Evolutionary conservation across 2,113 vertebrate species (phyloP), one percentile per base, ranked within the genome.

Genomic region (Carollia perspicillata): DNA sequence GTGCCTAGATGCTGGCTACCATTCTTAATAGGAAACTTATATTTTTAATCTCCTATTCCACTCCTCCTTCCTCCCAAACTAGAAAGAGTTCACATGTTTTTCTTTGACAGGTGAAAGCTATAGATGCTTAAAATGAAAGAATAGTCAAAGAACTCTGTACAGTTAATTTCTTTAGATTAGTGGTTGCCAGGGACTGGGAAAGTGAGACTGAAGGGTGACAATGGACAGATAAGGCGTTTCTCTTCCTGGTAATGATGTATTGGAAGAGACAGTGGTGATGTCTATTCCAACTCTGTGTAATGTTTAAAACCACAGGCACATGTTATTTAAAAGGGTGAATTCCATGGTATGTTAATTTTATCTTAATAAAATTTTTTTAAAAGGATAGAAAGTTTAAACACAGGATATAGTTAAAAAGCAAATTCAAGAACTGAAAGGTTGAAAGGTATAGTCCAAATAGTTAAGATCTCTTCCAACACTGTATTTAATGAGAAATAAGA

Each of bases 391-490:
- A 93, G 28, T 35, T 68, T 75, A 47, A 93, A 77, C 42, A 86
- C 26, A 47, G 28, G 30, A 47, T 65, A 93, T 37, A 93, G 58
- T 78, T 40, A 90, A 4, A 75, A 83, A 92, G 42, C 14, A 89
- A 96, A 89, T 79, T 74, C 17, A 93, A 92, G 10, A 16, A 86
- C 10, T 40, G 12, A 78, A 90, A 89, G 6, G 9, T 35, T 47
- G 12, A 88, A 89, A 90, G 10, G 8, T 40, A 75, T 6, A 69
- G 44, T 94, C 5, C 30, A 75, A 40, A 77, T 44, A 75, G 14
- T 85, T 97, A 60, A 94, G 35, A 86, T 55, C 33, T 86, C 44
- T 72, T 90, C 60, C 63, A 93, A 71, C 68, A 94, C 47, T 89
- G 2, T 89, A 72, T 51, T 66, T 72, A 74, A n/a, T 55, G 71